Evolutionary conservation across 2,888 invertebrate species (phyloP), one percentile per base, ranked within the genome.

Genomic region (Eupithecia insigniata): DNA sequence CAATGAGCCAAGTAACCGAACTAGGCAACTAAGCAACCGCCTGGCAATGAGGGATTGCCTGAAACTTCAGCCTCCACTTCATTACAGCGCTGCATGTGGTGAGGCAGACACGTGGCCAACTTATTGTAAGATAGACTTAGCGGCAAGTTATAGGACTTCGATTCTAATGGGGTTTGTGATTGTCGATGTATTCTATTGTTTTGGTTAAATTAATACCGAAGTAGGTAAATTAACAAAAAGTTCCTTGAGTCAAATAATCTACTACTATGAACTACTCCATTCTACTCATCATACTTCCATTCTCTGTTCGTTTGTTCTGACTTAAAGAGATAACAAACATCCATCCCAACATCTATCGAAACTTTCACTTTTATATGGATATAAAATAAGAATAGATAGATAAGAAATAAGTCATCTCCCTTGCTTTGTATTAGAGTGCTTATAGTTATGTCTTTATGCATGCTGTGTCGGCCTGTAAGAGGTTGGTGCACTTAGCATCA

Each of bases 31-130:
- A 36, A 61, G 61, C 67, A 62, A 36, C 60, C 64, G 73, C 58
- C 66, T 77, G 79, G 69, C 69, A 70, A 72, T 78, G 80, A 79
- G 67, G 75, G 73, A 79, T 78, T 58, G 73, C 61, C 65, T 62
- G 67, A 66, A 78, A 77, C 68, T 76, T 77, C 30, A 18, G 36
- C 64, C 14, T 8, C 16, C 34, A 12, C 12, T 62, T 62, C 34
- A 32, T 32, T 62, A 32, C n/a, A 22, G 8, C 34, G 14, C 64
- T 55, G 55, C 55, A 55, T 55, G 55, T 55, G 55, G 51, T 12
- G 22, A 26, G 55, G 22, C 51, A 22, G 51, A 55, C 55, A 26
- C 55, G 55, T 12, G 55, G 4, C 55, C 55, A 26, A 55, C 55
- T 55, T 55, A 12, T 12, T 51, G n/a, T 2, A 12, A 55, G 61